Evolutionary conservation across 2,888 invertebrate genomes (phyloP), one percentile per base, ranked within the genome.

Genomic region (Metopia argyrocephala): DNA sequence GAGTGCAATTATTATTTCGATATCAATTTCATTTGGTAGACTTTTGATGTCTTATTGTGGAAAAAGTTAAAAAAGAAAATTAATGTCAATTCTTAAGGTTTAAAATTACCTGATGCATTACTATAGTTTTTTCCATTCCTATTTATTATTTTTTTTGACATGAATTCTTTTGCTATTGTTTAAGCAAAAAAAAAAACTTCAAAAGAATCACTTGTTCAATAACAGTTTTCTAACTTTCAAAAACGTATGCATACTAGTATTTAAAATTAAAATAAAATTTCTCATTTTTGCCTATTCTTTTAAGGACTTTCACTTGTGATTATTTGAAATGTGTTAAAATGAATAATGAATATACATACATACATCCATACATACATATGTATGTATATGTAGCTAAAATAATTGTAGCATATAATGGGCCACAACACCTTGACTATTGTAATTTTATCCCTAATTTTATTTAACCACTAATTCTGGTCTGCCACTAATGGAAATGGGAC

Each of bases 1-100:
- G 61, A 52, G 50, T 21, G n/a, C 45, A 71, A 52, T 0, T 2
- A n/a, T 20, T 2, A 27, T 54, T 38, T 71, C 52, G 27, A 74
- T 75, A 75, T 61, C 23, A 54, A 75, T 68, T 75, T 66, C 66
- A 28, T 46, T 75, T 52, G 23, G n/a, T 61, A 45, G 4, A 21
- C 7, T 62, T 68, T 45, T 45, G 15, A 52, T 28, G 28, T 28
- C 9, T 54, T 59, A 20, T 66, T 59, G 21, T 9, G 20, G 12
- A 3, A 25, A 65, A 23, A 65, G 5, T 1, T 3, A 48, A 2
- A 12, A 59, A 25, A 38, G 31, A 25, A 18, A 18, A 46, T 38
- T 54, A 56, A 54, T 65, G 54, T 38, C 23, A 50, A 54, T 74
- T 50, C 50, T 48, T 28, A 21, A 18, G 61, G 65, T 68, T 52